Conservation (phyloP, 2,888 invertebrate species). For the Chrysolina americana region DNA sequence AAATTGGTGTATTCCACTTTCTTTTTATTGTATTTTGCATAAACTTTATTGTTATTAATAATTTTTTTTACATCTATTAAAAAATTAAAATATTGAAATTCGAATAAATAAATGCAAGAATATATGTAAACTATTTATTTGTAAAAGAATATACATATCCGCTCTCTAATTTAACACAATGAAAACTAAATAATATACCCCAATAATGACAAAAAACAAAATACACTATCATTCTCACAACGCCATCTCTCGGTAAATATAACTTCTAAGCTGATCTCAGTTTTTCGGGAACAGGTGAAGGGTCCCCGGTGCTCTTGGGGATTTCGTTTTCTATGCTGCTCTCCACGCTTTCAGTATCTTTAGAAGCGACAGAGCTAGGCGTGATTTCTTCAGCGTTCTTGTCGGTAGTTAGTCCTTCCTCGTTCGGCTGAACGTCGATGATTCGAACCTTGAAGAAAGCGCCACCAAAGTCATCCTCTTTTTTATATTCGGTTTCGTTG, state of each 20-base stretch:
- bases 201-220: slow-evolving; percentile 6
- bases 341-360: slow-evolving; percentile 61
- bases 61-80: too few species aligned
- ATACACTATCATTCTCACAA: not conserved
- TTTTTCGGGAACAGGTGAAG: slow-evolving; percentile 63
- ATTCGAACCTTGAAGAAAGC: slow-evolving; percentile 69
- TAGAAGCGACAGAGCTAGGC: slow-evolving; percentile 39
- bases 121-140: slow-evolving; percentile 16
- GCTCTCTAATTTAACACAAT: slow-evolving; percentile 8
- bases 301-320: slow-evolving; percentile 63
- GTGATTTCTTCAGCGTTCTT: slow-evolving; percentile 52
- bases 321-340: slow-evolving; percentile 64
- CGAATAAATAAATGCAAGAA: not conserved
- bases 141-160: not conserved
- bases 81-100: not conserved
- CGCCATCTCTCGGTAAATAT: not conserved
- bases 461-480: slow-evolving; percentile 62
- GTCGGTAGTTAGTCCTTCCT: slow-evolving; percentile 54
- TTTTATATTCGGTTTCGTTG: slow-evolving; percentile 72
- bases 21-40: too few species aligned
- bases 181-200: not conserved
- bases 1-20: too few species aligned
- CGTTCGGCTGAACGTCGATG: slow-evolving; percentile 69
- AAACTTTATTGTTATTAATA: too few species aligned
- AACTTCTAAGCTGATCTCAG: slow-evolving; percentile 50